Conservation (phyloP, 2,797 vertebrate species). For the Gambusia yucatana region DNA sequence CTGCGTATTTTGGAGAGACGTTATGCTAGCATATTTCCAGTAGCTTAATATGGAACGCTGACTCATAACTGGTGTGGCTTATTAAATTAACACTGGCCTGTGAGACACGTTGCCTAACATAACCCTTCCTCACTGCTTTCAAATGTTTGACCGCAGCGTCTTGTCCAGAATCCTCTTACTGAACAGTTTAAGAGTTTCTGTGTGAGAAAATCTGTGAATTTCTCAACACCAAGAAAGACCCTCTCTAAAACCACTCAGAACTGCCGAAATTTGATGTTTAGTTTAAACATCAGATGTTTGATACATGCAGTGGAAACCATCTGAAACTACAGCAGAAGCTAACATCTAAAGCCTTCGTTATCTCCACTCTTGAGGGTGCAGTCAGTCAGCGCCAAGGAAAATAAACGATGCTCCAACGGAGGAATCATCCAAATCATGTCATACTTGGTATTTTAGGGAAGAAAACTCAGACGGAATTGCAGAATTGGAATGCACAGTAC, state of each 20-base stretch:
- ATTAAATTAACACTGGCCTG: background rate
- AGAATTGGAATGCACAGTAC: no score
- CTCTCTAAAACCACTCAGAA: background rate
- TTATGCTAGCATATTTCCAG: slow-evolving; percentile 2
- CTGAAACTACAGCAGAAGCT: background rate
- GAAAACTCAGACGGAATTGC: no score
- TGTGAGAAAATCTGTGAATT: background rate
- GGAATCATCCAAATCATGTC: background rate
- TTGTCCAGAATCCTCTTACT: background rate
- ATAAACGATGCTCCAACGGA: background rate
- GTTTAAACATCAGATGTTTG: background rate
- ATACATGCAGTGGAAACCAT: background rate
- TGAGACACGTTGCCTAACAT: background rate
- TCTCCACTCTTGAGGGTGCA: background rate
- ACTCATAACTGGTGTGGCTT: background rate
- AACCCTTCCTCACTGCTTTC: background rate
- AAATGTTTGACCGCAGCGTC: background rate
- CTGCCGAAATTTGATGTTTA: background rate
- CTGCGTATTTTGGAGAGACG: background rate
- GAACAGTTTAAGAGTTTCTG: background rate
- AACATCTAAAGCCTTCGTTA: background rate
- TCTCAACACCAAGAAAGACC: background rate
- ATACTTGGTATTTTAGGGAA: no score
- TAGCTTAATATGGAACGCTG: background rate
- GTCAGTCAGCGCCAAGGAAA: background rate